Evolutionary conservation across 2,797 vertebrate genomes (phyloP).

Genomic region (Huso huso): DNA sequence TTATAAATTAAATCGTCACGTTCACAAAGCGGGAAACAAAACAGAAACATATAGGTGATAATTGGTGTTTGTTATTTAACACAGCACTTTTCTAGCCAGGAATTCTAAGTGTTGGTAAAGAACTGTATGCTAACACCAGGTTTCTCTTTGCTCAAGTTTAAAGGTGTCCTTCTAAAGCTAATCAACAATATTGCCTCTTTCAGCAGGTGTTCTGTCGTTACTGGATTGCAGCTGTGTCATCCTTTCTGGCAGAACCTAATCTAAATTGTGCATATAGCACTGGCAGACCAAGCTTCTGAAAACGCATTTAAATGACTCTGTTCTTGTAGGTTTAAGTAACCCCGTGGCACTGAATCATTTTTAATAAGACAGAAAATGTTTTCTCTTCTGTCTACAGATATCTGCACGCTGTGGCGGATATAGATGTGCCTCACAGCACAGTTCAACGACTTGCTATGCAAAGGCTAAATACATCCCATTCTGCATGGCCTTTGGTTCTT

Average conservation of each 20-base stretch:
- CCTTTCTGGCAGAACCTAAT: background rate
- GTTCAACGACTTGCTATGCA: background rate
- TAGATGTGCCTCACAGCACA: no score
- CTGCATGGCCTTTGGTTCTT: no score
- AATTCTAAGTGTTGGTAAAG: no score
- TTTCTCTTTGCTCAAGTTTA: background rate
- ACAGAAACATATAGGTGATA: no score
- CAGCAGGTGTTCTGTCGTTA: slow-evolving; percentile 1
- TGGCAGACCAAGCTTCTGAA: background rate
- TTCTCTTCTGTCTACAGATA: slow-evolving; percentile 9
- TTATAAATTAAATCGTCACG: no score
- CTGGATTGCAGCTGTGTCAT: background rate
- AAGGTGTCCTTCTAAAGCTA: background rate
- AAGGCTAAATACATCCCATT: no score
- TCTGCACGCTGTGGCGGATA: slow-evolving; percentile 1
- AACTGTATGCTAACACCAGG: no score
- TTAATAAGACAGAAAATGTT: slow-evolving; percentile 11
- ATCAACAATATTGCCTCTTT: background rate
- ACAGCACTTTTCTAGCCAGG: no score
- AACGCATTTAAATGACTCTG: background rate
- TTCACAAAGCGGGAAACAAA: no score
- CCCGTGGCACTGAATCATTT: background rate
- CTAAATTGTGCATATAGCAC: slow-evolving; percentile 5
- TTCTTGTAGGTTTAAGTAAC: background rate
- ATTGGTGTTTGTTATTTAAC: no score